A percentile compares a stretch with the other conserved stretches of the same genome.
These are phyloP conservation scores for Eupithecia centaureata DNA, from an alignment of 2,888 invertebrate species.

Conservation along the genomic window DNA sequence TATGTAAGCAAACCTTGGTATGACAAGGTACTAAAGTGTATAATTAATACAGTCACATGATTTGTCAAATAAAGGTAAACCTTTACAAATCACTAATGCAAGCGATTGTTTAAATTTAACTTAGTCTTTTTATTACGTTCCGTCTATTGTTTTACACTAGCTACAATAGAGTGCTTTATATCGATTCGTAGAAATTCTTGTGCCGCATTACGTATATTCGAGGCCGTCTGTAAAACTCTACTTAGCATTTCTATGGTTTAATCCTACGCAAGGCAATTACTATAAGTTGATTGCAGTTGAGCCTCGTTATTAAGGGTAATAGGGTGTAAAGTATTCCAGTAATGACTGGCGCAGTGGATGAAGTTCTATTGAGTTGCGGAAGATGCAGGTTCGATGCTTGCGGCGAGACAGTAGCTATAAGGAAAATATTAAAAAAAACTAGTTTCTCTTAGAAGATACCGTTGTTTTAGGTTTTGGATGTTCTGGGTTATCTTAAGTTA, in stretches of 20 bases:
- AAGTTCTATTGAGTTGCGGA: neutral
- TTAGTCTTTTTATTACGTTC: neutral
- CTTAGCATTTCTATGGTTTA: conserved; percentile 34
- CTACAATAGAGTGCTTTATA: neutral
- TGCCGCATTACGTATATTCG: neutral
- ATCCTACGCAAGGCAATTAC: conserved; percentile 26
- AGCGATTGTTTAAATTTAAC: neutral
- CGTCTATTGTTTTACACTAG: neutral
- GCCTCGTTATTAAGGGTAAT: conserved; percentile 4
- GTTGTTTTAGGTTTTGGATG: too few relatives aligned
- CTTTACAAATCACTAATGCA: neutral
- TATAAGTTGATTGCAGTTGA: conserved; percentile 27
- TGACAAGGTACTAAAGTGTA: too few relatives aligned
- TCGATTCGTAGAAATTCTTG: neutral
- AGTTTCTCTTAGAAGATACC: too few relatives aligned
- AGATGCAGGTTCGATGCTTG: neutral
- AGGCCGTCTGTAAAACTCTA: conserved; percentile 12
- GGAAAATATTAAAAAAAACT: too few relatives aligned
- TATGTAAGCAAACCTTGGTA: too few relatives aligned
- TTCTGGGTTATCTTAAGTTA: too few relatives aligned
- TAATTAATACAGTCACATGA: too few relatives aligned
- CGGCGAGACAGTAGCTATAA: neutral
- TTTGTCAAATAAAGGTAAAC: too few relatives aligned
- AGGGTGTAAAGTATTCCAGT: neutral
- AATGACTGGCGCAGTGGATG: neutral